Evolutionary conservation across 2,888 invertebrate species (phyloP).

Genomic region (Loripinus fragilis): DNA sequence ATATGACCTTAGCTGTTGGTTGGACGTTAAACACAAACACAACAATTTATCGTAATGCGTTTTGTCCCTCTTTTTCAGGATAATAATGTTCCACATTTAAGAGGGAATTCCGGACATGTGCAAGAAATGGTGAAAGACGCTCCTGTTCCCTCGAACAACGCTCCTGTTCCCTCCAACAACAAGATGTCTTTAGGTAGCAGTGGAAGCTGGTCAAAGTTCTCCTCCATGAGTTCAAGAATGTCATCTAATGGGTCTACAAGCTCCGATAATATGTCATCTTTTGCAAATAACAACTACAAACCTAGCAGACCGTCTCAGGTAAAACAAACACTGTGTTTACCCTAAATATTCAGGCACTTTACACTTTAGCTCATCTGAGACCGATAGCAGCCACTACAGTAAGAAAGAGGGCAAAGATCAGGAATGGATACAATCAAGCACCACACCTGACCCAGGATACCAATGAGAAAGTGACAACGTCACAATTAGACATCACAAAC

Average conservation of each 20-base stretch:
- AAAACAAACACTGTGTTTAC: neutral
- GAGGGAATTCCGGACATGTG: neutral
- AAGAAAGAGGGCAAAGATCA: too few species aligned
- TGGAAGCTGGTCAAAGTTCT: neutral
- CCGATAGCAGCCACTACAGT: too few species aligned
- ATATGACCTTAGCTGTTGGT: too few species aligned
- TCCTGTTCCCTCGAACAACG: neutral
- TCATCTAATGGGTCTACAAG: neutral
- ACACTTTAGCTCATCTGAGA: too few species aligned
- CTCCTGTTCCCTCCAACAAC: neutral
- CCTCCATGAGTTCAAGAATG: neutral
- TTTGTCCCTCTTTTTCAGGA: neutral
- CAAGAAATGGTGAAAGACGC: slow-evolving; percentile 10
- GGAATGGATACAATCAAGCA: too few species aligned
- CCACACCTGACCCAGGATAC: too few species aligned
- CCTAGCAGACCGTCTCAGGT: neutral
- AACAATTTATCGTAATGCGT: too few species aligned
- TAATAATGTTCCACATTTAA: neutral
- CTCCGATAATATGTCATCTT: neutral
- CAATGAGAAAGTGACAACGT: too few species aligned
- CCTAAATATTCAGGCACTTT: too few species aligned
- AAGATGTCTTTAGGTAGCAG: too few species aligned
- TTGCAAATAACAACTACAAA: neutral
- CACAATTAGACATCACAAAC: too few species aligned
- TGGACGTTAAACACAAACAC: too few species aligned